Evolutionary conservation across 2,888 invertebrate genomes (phyloP), one percentile per base, ranked within the genome.

Genomic region (Harpalus rufipes): DNA sequence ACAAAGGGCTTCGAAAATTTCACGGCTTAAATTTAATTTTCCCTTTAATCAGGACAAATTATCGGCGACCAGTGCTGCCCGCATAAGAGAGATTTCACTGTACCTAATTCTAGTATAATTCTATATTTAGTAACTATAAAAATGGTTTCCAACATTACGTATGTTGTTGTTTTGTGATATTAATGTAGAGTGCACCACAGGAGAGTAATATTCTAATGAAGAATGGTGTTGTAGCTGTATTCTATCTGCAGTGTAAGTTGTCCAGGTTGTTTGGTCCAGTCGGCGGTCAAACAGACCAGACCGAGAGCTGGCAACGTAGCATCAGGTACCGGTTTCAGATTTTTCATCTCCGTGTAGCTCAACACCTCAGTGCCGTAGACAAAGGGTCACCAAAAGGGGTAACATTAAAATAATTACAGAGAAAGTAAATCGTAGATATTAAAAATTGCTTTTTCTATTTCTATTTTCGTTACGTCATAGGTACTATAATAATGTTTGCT

Each of bases 261-360:
- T 59, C 16, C 16, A 16, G 16, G 59, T 59, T 59, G 59, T 59
- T 59, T 16, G 44, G 44, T 51, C 44, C 68, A 72, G 39, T 74
- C 44, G 44, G 8, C 68, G 82, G 82, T 82, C 82, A 82, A 51
- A 58, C 68, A 51, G 56, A 58, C 59, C 59, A n/a, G 32, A 32
- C 32, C 32, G 10, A 8, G 39, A 59, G n/a, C 41, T 85, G 85
- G 83, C 85, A 85, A 85, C 85, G 44, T 68, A 25, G 85, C 78
- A 32, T 51, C 72, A 61, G 82, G 85, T 85, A 85, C 85, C 85
- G 85, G 85, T 85, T 85, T 82, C 44, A 39, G 82, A 76, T 85
- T 85, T 82, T 85, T 78, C 58, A 79, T 83, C 61, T 44, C 4
- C 7, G 7, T 78, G 18, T 16, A 82, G 32, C 32, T 32, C 32